Base-by-base conservation (phyloP, 2,888 invertebrate species). In the Macaria notata region DNA sequence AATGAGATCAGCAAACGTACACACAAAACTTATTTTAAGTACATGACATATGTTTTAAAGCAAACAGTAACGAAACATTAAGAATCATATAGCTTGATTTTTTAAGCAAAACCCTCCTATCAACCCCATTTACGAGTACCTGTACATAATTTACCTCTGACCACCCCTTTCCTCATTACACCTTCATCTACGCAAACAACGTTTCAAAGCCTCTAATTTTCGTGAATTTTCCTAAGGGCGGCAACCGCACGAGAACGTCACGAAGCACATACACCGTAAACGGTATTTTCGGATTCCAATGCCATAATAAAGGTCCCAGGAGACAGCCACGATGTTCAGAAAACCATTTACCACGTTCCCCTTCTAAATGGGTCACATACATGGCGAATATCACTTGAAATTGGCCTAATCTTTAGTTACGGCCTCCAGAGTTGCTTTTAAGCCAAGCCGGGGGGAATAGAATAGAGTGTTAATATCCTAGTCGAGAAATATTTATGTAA, bases 361-460 rank as follows among this genome's bases (percentile, higher is more conserved):
- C 74, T 77, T 70, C 70, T 71, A 79, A 82, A 79, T 76, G 76
- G 79, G 76, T 73, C 77, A 66, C 76, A 77, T 68, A 75, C 72
- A 72, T 72, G 70, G 69, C 71, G 76, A 76, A 78, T 78, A 81
- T 79, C 76, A 75, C 70, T 69, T 74, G 69, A 78, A 83, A 83
- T 82, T 79, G 81, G 78, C 73, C 76, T 84, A 84, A 84, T 83
- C 83, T 82, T 79, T 80, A 82, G 80, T 81, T 83, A 84, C 78
- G 73, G 72, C 72, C 67, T 67, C 77, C 64, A 73, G 75, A 81
- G 76, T 77, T 71, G 72, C 75, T 73, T 74, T 76, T 76, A 72
- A 72, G 75, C 62, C 54, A 57, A 62, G 57, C 48, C 57, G 31
- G 8, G 60, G 59, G 59, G 41, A 41, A 41, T 41, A 41, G 41